These are phyloP conservation scores for Paracanthobrama guichenoti DNA, from an alignment of 2,113 vertebrate genomes.

Conservation along the genomic window DNA sequence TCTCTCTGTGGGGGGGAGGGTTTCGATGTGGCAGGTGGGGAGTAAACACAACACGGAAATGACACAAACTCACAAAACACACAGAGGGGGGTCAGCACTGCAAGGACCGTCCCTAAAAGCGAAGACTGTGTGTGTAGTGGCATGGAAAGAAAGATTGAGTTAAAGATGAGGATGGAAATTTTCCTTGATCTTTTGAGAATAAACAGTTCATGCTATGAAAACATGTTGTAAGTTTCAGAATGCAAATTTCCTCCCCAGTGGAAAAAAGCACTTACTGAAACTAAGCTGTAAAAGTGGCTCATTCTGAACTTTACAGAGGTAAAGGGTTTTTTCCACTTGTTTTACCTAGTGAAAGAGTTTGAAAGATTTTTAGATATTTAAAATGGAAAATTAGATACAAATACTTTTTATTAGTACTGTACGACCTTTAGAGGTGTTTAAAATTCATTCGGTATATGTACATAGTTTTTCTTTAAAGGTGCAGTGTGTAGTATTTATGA, in stretches of 20 bases:
- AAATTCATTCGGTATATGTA: neutral
- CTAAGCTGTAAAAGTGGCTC: neutral
- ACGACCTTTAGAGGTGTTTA: neutral
- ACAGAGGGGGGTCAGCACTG: constrained; percentile 65
- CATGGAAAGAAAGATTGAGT: constrained; percentile 20
- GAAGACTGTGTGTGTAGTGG: constrained; percentile 20
- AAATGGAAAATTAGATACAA: neutral
- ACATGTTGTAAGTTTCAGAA: neutral
- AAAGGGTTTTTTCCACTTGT: neutral
- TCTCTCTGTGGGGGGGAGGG: constrained; percentile 56
- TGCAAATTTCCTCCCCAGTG: neutral
- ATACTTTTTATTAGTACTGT: neutral
- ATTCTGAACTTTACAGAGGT: neutral
- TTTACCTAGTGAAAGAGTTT: neutral
- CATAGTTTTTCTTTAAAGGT: neutral
- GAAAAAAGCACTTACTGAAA: neutral
- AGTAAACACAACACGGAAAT: constrained; percentile 69
- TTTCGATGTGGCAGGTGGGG: constrained; percentile 64
- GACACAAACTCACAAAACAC: constrained; percentile 57
- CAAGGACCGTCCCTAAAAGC: constrained; percentile 65
- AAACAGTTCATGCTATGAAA: neutral
- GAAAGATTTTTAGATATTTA: neutral
- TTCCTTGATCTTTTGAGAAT: neutral
- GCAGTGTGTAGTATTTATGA: no score
- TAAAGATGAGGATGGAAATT: neutral